Base-by-base conservation (phyloP, 2,888 invertebrate genomes). In the Choreutis nemorana region DNA sequence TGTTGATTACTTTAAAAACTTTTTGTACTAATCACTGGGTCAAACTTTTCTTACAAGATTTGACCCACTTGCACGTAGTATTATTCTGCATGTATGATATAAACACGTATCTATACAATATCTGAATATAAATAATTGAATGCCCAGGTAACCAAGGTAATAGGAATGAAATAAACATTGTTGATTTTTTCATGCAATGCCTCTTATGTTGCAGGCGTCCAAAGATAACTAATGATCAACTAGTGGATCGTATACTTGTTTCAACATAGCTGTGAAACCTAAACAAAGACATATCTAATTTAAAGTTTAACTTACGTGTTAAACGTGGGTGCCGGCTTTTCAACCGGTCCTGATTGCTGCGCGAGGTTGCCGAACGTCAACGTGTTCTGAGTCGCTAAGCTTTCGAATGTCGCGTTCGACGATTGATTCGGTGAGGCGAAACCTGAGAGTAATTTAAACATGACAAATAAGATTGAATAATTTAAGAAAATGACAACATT, bases 281-380 rank as follows among this genome's bases (percentile, higher is more conserved):
- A 6, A 18, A 6, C 18, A 18, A 18, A 18, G 8, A 18, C 18
- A 18, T 5, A 18, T 18, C 18, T 6, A 18, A 6, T 18, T 6
- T 8, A 8, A 18, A 8, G 18, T 8, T 18, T 8, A 6, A 48
- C 71, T 52, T 36, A 80, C 79, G 72, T 55, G 42, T 73, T 78
- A 41, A 79, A 80, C 21, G 44, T 49, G 5, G 75, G 62, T 2
- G 60, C 51, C 1, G 57, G 47, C 8, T 61, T 62, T 15, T 58
- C 49, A 2, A 61, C 48, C 11, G 60, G 52, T 20, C 48, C 54
- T 1, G 79, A 63, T 38, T 83, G 82, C 41, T 86, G 82, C 1
- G 85, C 86, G 14, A 86, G 55, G 50, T 82, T 84, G 26, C 86
- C 86, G 58, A 86, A 86, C 1, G 85, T 83, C 29, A 84, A 56